Evolutionary conservation across 2,888 invertebrate genomes (phyloP), one percentile per base, ranked within the genome.

Genomic region (Agonopterix subpropinquella): DNA sequence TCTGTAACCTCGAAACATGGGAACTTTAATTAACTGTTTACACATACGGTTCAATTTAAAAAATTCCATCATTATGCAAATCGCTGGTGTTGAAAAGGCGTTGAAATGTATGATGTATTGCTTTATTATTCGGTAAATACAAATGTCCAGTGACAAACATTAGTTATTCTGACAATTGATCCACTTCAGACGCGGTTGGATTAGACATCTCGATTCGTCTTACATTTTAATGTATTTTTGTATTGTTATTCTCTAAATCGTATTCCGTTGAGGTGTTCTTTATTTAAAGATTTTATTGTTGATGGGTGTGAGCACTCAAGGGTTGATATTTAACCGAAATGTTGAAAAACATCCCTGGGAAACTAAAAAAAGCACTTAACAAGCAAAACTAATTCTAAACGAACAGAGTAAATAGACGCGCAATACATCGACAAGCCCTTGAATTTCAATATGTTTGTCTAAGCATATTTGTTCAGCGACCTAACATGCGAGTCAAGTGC

Each of bases 181-280:
- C 59, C 74, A 76, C 84, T 84, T 70, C 67, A 80, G 57, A 68
- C 73, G 76, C 64, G 82, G 81, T 78, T 54, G 74, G 76, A 85
- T 85, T 85, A 78, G 76, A 67, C 73, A 65, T 67, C 64, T 77
- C 73, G 64, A 79, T 79, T 73, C 74, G 68, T 70, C 72, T 68
- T 77, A 76, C 76, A 74, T 74, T 73, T 69, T 73, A 77, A 72
- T 71, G 61, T 56, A 65, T 70, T 65, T 58, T 59, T 62, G 61
- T 63, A 67, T 70, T 68, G 55, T 67, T 59, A 61, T 28, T 18
- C 18, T 18, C 4, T 18, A 18, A 18, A 18, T 4, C 18, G 18
- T 18, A 18, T 18, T 18, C 18, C 4, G 4, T 18, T 28, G 28
- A 28, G 28, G 28, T 28, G 28, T 28, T 28, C 63, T 57, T 58